A percentile compares a stretch with the other conserved stretches of the same genome.
Conservation (phyloP, 2,113 vertebrate genomes). For the Rallus limicola region DNA sequence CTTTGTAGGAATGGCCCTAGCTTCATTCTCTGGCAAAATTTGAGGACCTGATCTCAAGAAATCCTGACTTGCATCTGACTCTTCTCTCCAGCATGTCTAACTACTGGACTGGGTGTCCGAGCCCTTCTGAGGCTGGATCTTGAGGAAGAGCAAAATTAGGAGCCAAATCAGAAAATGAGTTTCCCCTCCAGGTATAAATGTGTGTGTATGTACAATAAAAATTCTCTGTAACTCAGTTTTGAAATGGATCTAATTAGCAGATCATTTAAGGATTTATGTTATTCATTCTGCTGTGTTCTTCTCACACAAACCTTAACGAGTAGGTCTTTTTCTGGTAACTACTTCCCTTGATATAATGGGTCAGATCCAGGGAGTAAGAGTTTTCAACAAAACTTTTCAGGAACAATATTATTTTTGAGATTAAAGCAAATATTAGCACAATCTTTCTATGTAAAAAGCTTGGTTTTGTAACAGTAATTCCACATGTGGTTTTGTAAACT, state of each 20-base stretch:
- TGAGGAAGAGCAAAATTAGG: neutral
- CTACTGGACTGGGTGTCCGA: rapidly evolving
- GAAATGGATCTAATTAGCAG: neutral
- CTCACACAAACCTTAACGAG: neutral
- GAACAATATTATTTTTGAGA: neutral
- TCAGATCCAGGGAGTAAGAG: neutral
- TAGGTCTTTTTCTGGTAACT: neutral
- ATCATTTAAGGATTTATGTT: neutral
- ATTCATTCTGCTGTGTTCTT: neutral
- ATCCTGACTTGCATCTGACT: rapidly evolving
- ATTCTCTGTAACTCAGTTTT: neutral
- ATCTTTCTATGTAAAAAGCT: neutral
- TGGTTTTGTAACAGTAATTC: slow-evolving; percentile 7
- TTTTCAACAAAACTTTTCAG: neutral
- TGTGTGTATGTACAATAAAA: neutral
- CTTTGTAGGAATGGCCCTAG: neutral
- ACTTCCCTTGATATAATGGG: neutral
- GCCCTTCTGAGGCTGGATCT: neutral
- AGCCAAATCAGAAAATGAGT: neutral
- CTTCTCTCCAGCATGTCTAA: neutral
- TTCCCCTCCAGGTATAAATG: neutral
- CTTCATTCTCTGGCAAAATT: neutral
- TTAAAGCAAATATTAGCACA: neutral
- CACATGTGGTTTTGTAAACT: slow-evolving; percentile 39
- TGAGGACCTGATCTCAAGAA: neutral